These are phyloP conservation scores for Miniopterus natalensis DNA, from an alignment of 2,113 vertebrate genomes.

Conservation along the genomic window DNA sequence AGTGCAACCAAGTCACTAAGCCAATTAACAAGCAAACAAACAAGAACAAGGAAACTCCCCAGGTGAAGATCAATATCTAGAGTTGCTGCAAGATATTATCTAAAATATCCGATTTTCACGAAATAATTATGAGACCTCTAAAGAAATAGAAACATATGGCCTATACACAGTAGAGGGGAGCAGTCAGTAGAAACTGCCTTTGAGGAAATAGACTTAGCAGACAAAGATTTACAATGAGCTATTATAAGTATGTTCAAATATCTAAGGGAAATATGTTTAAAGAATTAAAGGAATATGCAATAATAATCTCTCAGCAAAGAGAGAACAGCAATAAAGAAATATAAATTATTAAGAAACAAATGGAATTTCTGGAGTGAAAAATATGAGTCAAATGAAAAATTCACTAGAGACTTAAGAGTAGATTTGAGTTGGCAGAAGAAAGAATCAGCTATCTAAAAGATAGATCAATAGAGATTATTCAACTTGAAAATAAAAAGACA, in stretches of 20 bases:
- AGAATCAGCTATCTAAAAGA: not conserved
- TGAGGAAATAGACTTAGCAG: not conserved
- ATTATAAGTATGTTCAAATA: not conserved
- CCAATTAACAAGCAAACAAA: not conserved
- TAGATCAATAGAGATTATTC: not conserved
- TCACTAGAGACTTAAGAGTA: not conserved
- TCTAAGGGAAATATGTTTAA: not conserved
- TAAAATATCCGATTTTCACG: not conserved
- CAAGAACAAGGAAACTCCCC: not conserved
- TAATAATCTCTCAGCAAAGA: not conserved
- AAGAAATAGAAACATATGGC: not conserved
- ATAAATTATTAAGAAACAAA: not conserved
- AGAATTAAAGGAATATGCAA: not conserved
- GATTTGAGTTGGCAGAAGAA: not conserved
- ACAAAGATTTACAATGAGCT: not conserved
- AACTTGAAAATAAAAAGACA: not conserved
- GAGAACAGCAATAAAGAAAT: not conserved
- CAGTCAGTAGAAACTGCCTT: not conserved
- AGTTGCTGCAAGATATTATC: not conserved
- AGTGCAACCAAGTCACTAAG: not conserved
- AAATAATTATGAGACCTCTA: constrained; percentile 12
- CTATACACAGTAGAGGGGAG: not conserved
- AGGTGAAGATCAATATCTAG: not conserved
- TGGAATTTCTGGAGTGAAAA: not conserved
- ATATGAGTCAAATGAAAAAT: not conserved